Evolutionary conservation across 2,797 vertebrate species (phyloP).

Genomic region (Pachyuromys duprasi): DNA sequence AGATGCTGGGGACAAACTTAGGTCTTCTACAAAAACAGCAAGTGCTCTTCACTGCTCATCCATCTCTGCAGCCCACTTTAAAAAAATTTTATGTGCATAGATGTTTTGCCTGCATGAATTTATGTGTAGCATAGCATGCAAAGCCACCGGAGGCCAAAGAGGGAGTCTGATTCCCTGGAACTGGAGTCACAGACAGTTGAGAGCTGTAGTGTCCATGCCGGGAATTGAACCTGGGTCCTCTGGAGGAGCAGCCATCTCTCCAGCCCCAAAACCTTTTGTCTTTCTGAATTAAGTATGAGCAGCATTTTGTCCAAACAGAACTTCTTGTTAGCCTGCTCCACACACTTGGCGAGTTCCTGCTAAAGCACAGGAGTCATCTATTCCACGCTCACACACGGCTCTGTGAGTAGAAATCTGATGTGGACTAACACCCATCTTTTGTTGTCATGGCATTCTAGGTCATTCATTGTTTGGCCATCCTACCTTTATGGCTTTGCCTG

Average conservation of each 20-base stretch:
- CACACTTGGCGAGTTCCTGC: background rate
- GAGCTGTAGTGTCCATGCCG: no score
- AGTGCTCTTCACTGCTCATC: background rate
- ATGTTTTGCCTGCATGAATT: background rate
- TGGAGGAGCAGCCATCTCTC: background rate
- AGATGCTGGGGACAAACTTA: no score
- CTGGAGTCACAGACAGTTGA: background rate
- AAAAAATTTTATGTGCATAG: background rate
- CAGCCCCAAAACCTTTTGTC: background rate
- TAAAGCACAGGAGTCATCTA: background rate
- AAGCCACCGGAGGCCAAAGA: background rate
- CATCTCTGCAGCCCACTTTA: background rate
- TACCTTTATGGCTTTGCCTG: background rate
- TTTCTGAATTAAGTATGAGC: conserved; percentile 4
- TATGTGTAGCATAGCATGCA: background rate
- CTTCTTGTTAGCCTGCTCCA: background rate
- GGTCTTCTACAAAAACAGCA: background rate
- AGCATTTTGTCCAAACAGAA: background rate
- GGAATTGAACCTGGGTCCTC: background rate
- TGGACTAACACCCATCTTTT: background rate
- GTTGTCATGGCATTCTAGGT: background rate
- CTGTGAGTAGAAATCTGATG: background rate
- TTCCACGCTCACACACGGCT: background rate
- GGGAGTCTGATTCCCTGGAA: background rate
- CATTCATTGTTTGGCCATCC: background rate